Evolutionary conservation across 2,888 invertebrate genomes (phyloP).

Genomic region (Galerucella calmariensis): DNA sequence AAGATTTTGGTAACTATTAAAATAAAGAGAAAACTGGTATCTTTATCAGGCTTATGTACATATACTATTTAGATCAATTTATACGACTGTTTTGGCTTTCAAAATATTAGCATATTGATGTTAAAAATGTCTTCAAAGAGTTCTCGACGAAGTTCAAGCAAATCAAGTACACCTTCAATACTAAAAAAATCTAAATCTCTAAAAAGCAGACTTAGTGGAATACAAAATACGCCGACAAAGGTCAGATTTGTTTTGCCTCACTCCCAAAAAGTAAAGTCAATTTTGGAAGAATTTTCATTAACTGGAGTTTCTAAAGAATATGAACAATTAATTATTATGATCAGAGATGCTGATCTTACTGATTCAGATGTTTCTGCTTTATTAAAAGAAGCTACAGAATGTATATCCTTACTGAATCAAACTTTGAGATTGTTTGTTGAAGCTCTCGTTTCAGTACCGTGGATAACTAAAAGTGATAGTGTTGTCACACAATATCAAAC

Average conservation of each 20-base stretch:
- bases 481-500: conserved; percentile 71
- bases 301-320: conserved; percentile 64
- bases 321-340: conserved; percentile 66
- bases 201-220: conserved; percentile 47
- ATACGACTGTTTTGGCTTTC: no score
- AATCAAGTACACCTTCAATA: conserved; percentile 48
- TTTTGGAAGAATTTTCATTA: conserved; percentile 64
- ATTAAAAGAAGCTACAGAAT: conserved; percentile 69
- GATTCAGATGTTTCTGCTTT: conserved; percentile 71
- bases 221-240: conserved; percentile 50
- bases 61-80: no score
- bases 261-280: conserved; percentile 64
- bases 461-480: conserved; percentile 67
- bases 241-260: conserved; percentile 66
- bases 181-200: conserved; percentile 52
- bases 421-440: conserved; percentile 71
- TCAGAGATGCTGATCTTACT: conserved; percentile 67
- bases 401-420: conserved; percentile 70
- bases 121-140: conserved; percentile 44
- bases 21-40: no score
- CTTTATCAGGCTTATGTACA: no score
- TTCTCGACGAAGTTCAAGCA: conserved; percentile 37
- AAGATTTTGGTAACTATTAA: no score
- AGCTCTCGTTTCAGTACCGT: conserved; percentile 70
- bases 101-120: conserved; percentile 14